These are phyloP conservation scores for Eubucco bourcierii DNA, from an alignment of 2,113 vertebrate genomes.

Conservation along the genomic window DNA sequence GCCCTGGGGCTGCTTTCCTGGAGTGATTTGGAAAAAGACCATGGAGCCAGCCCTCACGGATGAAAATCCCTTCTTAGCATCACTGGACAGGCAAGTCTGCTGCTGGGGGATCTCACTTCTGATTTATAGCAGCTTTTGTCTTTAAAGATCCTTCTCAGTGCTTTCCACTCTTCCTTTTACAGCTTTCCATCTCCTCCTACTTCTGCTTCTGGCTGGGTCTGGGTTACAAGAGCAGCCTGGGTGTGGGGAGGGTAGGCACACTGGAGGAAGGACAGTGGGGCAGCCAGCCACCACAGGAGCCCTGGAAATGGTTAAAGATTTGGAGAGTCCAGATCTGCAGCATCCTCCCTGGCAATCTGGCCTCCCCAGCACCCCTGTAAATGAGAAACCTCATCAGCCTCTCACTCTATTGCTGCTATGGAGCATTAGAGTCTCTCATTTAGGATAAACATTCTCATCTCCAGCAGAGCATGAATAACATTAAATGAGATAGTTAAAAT, in stretches of 20 bases:
- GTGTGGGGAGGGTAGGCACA: neutral
- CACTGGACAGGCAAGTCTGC: neutral
- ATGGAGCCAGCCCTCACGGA: neutral
- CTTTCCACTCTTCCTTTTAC: neutral
- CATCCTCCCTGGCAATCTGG: constrained; percentile 46
- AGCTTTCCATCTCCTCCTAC: neutral
- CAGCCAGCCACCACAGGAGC: neutral
- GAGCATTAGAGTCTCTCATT: constrained; percentile 70
- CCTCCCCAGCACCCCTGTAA: constrained; percentile 54
- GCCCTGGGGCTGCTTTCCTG: neutral
- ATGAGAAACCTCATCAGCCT: constrained; percentile 54
- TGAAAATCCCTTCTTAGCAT: neutral
- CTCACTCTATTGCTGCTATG: constrained; percentile 49
- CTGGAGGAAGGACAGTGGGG: neutral
- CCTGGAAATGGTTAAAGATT: neutral
- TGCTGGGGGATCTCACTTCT: neutral
- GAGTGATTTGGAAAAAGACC: neutral
- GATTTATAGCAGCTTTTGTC: neutral
- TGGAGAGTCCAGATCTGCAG: constrained; percentile 16
- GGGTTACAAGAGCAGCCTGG: neutral
- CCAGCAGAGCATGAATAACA: constrained; percentile 71
- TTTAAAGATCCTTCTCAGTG: neutral
- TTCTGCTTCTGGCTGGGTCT: neutral
- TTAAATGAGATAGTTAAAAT: constrained; percentile 74
- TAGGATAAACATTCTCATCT: constrained; percentile 74